These are phyloP conservation scores for Spondyliosoma cantharus DNA, from an alignment of 2,797 vertebrate genomes.

Conservation along the genomic window DNA sequence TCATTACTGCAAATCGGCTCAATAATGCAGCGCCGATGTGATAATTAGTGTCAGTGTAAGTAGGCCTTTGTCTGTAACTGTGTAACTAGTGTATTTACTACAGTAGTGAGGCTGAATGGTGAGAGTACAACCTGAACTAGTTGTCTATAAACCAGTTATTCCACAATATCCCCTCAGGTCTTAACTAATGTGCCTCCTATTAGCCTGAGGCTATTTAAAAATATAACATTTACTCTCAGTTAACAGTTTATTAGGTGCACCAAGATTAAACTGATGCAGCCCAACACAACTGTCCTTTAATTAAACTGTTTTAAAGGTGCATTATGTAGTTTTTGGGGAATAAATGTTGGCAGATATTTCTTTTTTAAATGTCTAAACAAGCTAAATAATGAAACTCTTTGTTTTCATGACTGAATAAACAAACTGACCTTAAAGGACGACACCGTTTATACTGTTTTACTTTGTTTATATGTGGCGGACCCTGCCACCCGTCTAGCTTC, in stretches of 20 bases:
- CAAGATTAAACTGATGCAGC: background rate
- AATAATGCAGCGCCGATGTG: background rate
- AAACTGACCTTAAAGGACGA: too few species aligned
- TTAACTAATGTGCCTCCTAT: background rate
- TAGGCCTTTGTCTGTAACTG: conserved; percentile 5
- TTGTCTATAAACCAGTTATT: background rate
- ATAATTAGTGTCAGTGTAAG: background rate
- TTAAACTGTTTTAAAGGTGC: background rate
- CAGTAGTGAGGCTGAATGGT: background rate
- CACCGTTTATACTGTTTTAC: too few species aligned
- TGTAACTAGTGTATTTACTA: background rate
- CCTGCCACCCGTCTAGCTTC: too few species aligned
- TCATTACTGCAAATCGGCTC: background rate
- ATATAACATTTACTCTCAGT: background rate
- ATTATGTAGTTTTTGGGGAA: background rate
- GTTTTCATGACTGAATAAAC: too few species aligned
- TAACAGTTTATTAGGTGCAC: background rate
- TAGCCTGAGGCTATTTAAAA: background rate
- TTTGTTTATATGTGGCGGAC: too few species aligned
- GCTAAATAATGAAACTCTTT: too few species aligned
- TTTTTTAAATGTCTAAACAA: too few species aligned
- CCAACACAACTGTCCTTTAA: background rate
- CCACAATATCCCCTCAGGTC: background rate
- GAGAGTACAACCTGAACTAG: background rate
- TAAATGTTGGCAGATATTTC: too few species aligned